Evolutionary conservation across 2,888 invertebrate species (phyloP), one percentile per base, ranked within the genome.

Genomic region (Rhagonycha lutea): DNA sequence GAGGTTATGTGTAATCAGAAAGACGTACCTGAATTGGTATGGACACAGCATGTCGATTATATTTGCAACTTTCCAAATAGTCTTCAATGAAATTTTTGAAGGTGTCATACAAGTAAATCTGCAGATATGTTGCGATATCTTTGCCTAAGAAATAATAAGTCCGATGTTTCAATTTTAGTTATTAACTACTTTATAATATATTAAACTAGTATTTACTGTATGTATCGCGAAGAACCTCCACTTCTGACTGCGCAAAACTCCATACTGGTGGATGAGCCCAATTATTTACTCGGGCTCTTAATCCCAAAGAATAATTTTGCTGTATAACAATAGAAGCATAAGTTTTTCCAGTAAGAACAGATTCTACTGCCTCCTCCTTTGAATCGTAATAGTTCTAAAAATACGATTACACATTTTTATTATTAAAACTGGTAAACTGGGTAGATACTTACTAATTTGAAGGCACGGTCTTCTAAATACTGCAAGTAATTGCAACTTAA

Each of bases 71-170:
- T 0, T 81, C 84, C 0, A 95, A 89, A 32, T 95, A 86, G 1
- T 91, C 89, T 73, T 90, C 89, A 2, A 95, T 90, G 80, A 97
- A 96, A 7, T 90, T 89, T 86, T 93, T 90, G 85, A 95, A 96
- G 0, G 96, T 91, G 69, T 91, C 89, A 73, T 94, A 90, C 4
- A 97, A 86, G 83, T 95, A 94, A 76, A 94, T 90, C 81, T 92
- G 92, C 67, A 98, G 88, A 84, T 95, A 91, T 83, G 94, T 92
- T 2, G 95, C 94, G 77, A 98, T 95, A 89, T 97, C 96, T 86
- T 97, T 96, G 89, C 97, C 97, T 97, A 88, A 75, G 87, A 86
- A 60, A 26, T 11, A 62, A 63, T 11, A 9, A 10, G 4, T 47
- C 0, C 7, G 47, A n/a, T 47, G 14, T 61, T 61, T 47, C 29